Evolutionary conservation across 2,113 vertebrate species (phyloP).

Genomic region (Aegotheles bennettii): DNA sequence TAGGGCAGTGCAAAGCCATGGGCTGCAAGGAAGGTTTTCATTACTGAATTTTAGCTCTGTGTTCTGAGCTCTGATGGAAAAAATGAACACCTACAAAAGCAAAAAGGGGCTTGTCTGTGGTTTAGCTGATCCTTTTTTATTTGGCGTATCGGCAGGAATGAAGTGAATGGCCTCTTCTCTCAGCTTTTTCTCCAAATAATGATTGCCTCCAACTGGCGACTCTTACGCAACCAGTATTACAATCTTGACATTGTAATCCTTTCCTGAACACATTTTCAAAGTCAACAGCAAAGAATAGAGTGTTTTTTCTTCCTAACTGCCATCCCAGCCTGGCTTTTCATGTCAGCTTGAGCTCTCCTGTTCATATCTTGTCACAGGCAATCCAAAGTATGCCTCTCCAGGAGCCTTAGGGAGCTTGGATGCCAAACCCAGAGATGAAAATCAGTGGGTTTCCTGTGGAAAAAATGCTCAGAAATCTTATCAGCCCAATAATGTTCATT

Average conservation of each 20-base stretch:
- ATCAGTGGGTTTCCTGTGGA: slow-evolving; percentile 61
- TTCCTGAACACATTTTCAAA: slow-evolving; percentile 47
- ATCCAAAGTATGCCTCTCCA: slow-evolving; percentile 5
- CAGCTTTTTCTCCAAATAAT: neutral
- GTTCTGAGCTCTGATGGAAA: slow-evolving; percentile 25
- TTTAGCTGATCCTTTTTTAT: slow-evolving; percentile 44
- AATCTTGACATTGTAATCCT: slow-evolving; percentile 33
- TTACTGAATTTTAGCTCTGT: neutral
- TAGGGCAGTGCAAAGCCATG: neutral
- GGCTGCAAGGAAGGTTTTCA: slow-evolving; percentile 21
- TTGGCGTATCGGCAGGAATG: slow-evolving; percentile 1
- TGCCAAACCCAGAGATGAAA: slow-evolving; percentile 46
- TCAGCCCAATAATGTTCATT: slow-evolving; percentile 57
- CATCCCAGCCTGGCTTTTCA: neutral
- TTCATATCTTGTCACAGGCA: slow-evolving; percentile 40
- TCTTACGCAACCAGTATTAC: slow-evolving; percentile 2
- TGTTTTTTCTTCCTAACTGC: slow-evolving; percentile 8
- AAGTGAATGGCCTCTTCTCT: slow-evolving; percentile 33
- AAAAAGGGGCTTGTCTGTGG: slow-evolving; percentile 18
- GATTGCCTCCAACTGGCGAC: neutral
- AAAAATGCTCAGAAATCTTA: slow-evolving; percentile 60
- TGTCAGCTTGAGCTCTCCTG: neutral
- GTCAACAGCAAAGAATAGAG: neutral
- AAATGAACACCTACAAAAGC: slow-evolving; percentile 32
- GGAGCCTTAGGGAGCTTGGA: slow-evolving; percentile 27